Conservation (phyloP, 2,113 vertebrate species). For the Neolamprologus brichardi region DNA sequence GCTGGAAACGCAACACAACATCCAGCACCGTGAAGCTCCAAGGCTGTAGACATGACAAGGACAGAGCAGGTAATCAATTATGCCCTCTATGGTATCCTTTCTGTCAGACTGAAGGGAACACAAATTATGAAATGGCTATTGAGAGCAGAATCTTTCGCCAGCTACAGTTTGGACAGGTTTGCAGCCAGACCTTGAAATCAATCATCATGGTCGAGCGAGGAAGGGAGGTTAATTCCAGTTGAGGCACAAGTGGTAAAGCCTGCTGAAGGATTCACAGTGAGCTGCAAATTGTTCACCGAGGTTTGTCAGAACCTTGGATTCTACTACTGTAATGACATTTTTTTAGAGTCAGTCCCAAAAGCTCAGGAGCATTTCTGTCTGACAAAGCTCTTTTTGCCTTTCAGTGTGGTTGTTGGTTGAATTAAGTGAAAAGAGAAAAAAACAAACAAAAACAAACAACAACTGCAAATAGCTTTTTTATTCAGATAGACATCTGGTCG, state of each 20-base stretch:
- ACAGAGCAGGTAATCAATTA: conserved; percentile 54
- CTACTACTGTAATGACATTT: background rate
- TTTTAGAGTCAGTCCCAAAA: background rate
- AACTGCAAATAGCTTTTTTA: conserved; percentile 35
- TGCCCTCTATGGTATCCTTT: conserved; percentile 17
- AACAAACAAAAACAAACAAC: background rate
- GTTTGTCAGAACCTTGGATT: conserved; percentile 1
- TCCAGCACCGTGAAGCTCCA: background rate
- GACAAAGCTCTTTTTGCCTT: background rate
- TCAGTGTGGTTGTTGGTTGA: background rate
- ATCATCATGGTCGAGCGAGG: conserved; percentile 37
- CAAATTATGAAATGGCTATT: conserved; percentile 47
- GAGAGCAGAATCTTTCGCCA: conserved; percentile 42
- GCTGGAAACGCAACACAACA: background rate
- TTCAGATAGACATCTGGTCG: conserved; percentile 33
- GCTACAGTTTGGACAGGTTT: conserved; percentile 34
- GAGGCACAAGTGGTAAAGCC: background rate
- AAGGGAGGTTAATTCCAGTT: conserved; percentile 42
- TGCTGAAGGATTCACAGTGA: conserved; percentile 23
- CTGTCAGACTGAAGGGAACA: conserved; percentile 19
- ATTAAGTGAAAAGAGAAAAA: background rate
- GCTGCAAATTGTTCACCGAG: background rate
- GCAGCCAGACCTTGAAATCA: conserved; percentile 61
- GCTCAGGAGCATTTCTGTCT: background rate
- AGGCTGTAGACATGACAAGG: conserved; percentile 38